Percentiles rank a stretch among this genome's conserved stretches.
These are phyloP conservation scores for Oenanthe melanoleuca DNA, from an alignment of 2,113 vertebrate genomes.

Conservation along the genomic window DNA sequence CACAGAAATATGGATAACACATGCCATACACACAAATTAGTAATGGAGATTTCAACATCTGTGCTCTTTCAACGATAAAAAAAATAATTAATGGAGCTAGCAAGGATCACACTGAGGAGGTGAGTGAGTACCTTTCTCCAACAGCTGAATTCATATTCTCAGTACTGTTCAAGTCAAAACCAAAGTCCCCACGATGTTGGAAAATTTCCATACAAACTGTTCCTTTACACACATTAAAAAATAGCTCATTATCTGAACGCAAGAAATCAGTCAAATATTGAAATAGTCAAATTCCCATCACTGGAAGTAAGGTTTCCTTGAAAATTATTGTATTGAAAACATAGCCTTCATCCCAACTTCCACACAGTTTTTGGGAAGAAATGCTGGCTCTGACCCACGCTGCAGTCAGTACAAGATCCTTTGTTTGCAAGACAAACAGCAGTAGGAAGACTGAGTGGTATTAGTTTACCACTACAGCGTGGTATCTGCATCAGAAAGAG, in stretches of 20 bases:
- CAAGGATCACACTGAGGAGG: background rate
- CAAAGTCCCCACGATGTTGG: background rate
- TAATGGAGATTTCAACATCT: background rate
- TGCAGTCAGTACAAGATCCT: background rate
- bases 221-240: background rate
- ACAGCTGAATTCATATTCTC: background rate
- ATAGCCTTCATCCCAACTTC: rapidly evolving
- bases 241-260: background rate
- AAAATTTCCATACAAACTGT: background rate
- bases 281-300: background rate
- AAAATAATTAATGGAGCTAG: background rate
- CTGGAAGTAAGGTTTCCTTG: background rate
- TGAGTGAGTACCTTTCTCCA: background rate
- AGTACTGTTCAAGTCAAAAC: background rate
- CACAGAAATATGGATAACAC: background rate
- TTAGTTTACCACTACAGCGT: background rate
- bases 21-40: background rate
- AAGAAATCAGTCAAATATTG: background rate
- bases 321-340: background rate
- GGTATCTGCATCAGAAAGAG: background rate
- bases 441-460: background rate
- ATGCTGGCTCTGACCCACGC: background rate
- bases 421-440: background rate
- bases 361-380: background rate
- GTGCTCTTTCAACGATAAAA: background rate